Evolutionary conservation across 1,140 invertebrate species (phyloP), one percentile per base, ranked within the genome.

Genomic region (Pseudomyrmex pallidus): DNA sequence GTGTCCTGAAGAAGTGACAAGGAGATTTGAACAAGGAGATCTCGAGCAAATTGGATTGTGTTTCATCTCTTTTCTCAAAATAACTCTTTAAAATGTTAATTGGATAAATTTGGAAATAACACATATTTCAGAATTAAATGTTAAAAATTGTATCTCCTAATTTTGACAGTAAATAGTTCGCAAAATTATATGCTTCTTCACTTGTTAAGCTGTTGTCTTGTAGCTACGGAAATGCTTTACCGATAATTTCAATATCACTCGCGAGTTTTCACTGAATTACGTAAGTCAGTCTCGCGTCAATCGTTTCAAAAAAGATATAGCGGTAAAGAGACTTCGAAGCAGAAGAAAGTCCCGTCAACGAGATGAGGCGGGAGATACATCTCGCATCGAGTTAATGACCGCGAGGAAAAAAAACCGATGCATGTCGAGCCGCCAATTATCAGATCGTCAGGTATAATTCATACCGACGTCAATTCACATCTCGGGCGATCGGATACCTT

Each of bases 361-460:
- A 35, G 35, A 35, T 12, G 70, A 25, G 57, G 12, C 12, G 22
- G 52, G 44, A 64, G 73, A 74, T 74, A 44, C 2, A 48, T 61
- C n/a, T 22, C 59, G 7, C 7, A 25, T 20, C n/a, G n/a, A 22
- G 10, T 64, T 76, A 76, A 76, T 54, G 66, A 22, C 22, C 25
- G 57, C 48, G 35, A 35, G 35, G 5, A 35, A 35, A 35, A 64
- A 66, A 66, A 44, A 63, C 2, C 2, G 54, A 62, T 22, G 20
- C 74, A 9, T 12, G 61, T 12, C 62, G 20, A 62, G 44, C 15
- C 48, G 20, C 25, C 9, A 50, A 44, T 76, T 66, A 76, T 62
- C 25, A 64, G 72, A 48, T 74, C 13, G 54, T 25, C 46, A 76
- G 54, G 22, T 17, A 67, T 54, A 77, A 66, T 44, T 25, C n/a